phyloP scores from a whole-genome alignment of 2,113 vertebrate species.

The Myrmecophaga tridactyla region DNA sequence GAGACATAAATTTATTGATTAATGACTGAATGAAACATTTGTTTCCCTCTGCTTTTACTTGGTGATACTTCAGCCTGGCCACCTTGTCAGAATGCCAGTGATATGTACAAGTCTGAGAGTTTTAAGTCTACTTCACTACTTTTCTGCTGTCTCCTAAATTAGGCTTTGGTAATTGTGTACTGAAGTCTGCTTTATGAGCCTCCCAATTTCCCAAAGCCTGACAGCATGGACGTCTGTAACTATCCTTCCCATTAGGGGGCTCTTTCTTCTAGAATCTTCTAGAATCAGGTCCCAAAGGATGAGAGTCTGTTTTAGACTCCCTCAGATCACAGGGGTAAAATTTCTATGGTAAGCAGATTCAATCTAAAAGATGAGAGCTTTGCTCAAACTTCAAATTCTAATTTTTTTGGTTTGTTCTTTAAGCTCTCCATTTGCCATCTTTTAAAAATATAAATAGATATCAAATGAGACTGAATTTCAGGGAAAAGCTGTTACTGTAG shows the following conservation, averaged over 20 bases:
- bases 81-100: not conserved
- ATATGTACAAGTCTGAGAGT: not conserved
- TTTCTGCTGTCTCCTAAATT: not conserved
- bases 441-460: not conserved
- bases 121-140: not conserved
- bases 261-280: not conserved
- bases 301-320: not conserved
- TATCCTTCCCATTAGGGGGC: not conserved
- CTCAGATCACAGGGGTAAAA: not conserved
- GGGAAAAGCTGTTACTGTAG: not conserved
- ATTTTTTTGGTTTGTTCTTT: not conserved
- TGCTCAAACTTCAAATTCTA: not conserved
- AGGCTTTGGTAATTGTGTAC: not conserved
- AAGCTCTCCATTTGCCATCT: not conserved
- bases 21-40: not conserved
- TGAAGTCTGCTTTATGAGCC: not conserved
- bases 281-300: not conserved
- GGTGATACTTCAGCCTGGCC: not conserved
- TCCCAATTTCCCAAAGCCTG: not conserved
- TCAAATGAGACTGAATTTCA: conserved; percentile 9
- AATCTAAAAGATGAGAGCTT: not conserved
- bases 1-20: not conserved
- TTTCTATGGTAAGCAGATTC: not conserved
- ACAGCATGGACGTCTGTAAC: not conserved
- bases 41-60: not conserved